These are phyloP conservation scores for Ormyrus rosae DNA, from an alignment of 2,888 invertebrate species.

Conservation along the genomic window DNA sequence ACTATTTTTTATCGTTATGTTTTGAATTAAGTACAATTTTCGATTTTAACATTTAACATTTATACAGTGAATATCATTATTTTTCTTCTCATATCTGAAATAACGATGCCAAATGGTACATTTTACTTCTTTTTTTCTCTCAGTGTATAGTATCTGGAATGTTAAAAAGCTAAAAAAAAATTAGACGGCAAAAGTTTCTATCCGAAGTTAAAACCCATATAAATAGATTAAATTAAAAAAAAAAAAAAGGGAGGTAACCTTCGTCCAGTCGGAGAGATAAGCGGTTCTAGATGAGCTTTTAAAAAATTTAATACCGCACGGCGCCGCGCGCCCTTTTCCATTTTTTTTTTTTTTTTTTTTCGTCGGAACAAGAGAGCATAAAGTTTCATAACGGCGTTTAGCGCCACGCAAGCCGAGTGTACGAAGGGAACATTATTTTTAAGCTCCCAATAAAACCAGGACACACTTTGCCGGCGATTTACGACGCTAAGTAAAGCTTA, in stretches of 20 bases:
- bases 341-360: background rate
- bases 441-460: constrained; percentile 27
- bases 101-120: too few relatives aligned
- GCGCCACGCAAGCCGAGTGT: constrained; percentile 7
- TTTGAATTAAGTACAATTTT: too few relatives aligned
- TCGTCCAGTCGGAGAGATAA: constrained; percentile 18
- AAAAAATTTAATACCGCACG: constrained; percentile 24
- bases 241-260: background rate
- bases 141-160: too few relatives aligned
- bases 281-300: constrained; percentile 17
- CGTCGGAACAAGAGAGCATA: constrained; percentile 18
- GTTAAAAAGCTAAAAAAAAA: too few relatives aligned
- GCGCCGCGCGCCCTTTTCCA: too few relatives aligned
- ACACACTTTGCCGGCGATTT: constrained; percentile 8
- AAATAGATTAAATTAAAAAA: constrained; percentile 23
- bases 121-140: too few relatives aligned
- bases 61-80: too few relatives aligned
- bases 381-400: constrained; percentile 28
- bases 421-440: constrained; percentile 31
- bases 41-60: too few relatives aligned
- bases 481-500: background rate
- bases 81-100: too few relatives aligned
- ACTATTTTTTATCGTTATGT: too few relatives aligned
- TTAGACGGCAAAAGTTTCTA: background rate
- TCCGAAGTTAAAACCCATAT: background rate